Conservation (phyloP, 2,888 invertebrate species). For the Chloroclystis v-ata region DNA sequence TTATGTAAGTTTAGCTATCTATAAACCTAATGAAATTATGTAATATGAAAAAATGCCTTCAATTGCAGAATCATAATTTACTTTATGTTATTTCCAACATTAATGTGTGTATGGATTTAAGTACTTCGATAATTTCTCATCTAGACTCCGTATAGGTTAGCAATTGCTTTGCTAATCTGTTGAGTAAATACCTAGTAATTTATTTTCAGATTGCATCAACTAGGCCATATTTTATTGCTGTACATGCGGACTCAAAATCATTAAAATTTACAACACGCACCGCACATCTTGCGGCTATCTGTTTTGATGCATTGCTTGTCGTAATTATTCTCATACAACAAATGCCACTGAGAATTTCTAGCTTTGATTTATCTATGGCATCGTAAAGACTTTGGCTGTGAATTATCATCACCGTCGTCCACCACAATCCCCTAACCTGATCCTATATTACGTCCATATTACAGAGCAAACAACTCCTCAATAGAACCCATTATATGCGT, state of each 20-base stretch:
- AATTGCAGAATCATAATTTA: constrained; percentile 20
- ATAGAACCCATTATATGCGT: too few species aligned
- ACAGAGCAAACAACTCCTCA: too few species aligned
- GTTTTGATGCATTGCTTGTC: background rate
- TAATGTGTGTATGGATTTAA: constrained; percentile 8
- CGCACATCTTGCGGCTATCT: background rate
- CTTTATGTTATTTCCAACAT: constrained; percentile 19
- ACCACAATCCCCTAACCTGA: too few species aligned
- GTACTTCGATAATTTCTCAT: constrained; percentile 21
- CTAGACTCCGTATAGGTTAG: constrained; percentile 2
- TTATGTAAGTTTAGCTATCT: background rate
- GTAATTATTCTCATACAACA: background rate
- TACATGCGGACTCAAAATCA: background rate
- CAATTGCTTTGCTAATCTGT: constrained; percentile 16
- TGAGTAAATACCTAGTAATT: constrained; percentile 16
- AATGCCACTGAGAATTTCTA: background rate
- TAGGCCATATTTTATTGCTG: background rate
- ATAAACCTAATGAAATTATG: constrained; percentile 17
- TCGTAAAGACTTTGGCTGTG: too few species aligned
- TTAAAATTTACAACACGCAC: background rate
- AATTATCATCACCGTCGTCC: too few species aligned
- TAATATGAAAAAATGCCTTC: constrained; percentile 23
- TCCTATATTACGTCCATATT: too few species aligned
- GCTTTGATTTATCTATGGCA: too few species aligned
- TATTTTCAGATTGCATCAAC: constrained; percentile 10